Evolutionary conservation across 2,888 invertebrate species (phyloP), one percentile per base, ranked within the genome.

Genomic region (Drosophila prostipennis): DNA sequence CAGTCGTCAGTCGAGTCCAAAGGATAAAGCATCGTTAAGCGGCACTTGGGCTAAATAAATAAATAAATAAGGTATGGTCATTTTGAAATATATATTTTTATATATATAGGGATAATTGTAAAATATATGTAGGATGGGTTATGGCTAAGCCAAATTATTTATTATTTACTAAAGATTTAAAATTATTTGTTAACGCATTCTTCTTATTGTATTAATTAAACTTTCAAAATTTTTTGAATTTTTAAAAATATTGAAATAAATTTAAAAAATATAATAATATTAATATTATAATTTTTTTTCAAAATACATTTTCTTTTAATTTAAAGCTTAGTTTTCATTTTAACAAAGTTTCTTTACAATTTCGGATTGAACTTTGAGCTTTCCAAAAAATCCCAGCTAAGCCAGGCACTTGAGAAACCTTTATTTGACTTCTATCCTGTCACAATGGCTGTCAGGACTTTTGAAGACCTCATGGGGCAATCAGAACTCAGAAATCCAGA

Each of bases 1-100:
- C 67, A 65, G 65, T 65, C 39, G 67, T 39, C 45, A 19, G 11
- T 10, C n/a, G 65, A 54, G 36, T 32, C 26, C 45, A 14, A 39
- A 54, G 67, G 67, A 32, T 10, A 34, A 32, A 23, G 1, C 52
- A 42, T 34, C 58, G 52, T 14, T 10, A 13, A 19, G 13, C 34
- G 6, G 32, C 52, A 6, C 11, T 34, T 46, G 6, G 29, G 14
- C 16, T 46, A 46, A 11, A 16, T 32, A 29, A 46, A 46, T 11
- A 48, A 48, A 48, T 6, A 46, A 16, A 39, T 19, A 32, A 32
- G n/a, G 7, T 26, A 23, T n/a, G 3, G 8, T 11, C 16, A 11
- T 8, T 8, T 16, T 1, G 5, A 16, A 10, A 16, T 40, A 16
- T 40, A 10, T 2, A 16, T 16, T 16, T 40, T n/a, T n/a, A n/a